Percentiles rank a stretch among this genome's conserved stretches.
Conservation (phyloP, 2,888 invertebrate species). For the Osmoderma eremita region DNA sequence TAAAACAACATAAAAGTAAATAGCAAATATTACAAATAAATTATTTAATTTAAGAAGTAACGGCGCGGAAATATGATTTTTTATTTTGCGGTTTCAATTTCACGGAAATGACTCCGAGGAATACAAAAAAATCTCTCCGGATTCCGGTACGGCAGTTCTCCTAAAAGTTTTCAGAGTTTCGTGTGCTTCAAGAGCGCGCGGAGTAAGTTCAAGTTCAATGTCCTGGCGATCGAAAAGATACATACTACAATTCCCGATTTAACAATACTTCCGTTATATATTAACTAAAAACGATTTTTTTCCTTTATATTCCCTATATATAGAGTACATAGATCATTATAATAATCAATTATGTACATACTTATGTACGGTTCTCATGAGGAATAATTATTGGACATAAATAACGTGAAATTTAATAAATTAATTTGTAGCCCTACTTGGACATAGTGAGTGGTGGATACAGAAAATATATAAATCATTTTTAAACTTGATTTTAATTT, state of each 20-base stretch:
- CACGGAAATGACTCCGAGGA: background rate
- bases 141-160: conserved; percentile 2
- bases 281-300: conserved; percentile 2
- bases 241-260: conserved; percentile 21
- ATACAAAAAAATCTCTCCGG: background rate
- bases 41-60: too few relatives aligned
- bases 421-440: too few relatives aligned
- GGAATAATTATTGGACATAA: too few relatives aligned
- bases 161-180: conserved; percentile 28
- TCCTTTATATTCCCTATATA: background rate
- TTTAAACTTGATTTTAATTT: too few relatives aligned
- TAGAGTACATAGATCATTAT: background rate
- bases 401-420: too few relatives aligned
- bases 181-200: conserved; percentile 26
- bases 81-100: background rate
- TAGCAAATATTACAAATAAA: too few relatives aligned
- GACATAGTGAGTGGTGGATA: too few relatives aligned
- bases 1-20: too few relatives aligned
- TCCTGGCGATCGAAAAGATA: conserved; percentile 44
- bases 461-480: too few relatives aligned
- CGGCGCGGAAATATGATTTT: background rate
- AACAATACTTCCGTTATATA: conserved; percentile 10
- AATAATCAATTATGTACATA: too few relatives aligned
- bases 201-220: conserved; percentile 52
- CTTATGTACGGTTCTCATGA: background rate